A percentile compares a stretch with the other conserved stretches of the same genome.
Conservation (phyloP, 1,140 invertebrate species). For the Drosophila ironensis region DNA sequence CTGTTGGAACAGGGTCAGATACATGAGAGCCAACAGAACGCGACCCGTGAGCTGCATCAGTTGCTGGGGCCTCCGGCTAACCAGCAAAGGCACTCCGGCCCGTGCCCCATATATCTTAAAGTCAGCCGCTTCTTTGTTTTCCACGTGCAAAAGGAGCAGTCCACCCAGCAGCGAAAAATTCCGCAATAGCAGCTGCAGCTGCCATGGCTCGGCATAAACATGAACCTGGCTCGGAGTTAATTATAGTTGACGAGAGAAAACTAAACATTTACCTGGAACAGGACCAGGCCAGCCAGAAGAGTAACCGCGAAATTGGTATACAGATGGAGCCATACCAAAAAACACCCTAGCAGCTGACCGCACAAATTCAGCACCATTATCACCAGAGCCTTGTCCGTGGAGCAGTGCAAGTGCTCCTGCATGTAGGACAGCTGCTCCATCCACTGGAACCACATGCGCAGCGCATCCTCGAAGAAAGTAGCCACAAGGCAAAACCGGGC, state of each 20-base stretch:
- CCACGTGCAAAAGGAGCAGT: conserved; percentile 32
- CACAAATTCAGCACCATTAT: conserved; percentile 10
- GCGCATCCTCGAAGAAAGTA: conserved; percentile 35
- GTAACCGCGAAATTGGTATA: conserved; percentile 25
- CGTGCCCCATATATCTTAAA: not conserved
- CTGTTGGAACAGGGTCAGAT: conserved; percentile 24
- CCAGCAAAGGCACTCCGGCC: conserved; percentile 9
- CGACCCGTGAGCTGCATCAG: conserved; percentile 33
- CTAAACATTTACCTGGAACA: not conserved
- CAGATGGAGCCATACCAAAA: conserved; percentile 7
- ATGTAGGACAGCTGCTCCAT: not conserved
- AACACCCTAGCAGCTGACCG: conserved; percentile 29
- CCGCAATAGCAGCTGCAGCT: conserved; percentile 20
- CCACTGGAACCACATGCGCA: conserved; percentile 38
- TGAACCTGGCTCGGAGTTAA: conserved; percentile 5
- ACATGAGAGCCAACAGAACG: conserved; percentile 31
- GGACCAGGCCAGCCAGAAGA: conserved; percentile 13
- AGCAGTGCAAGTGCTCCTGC: conserved; percentile 8
- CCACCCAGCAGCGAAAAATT: conserved; percentile 32
- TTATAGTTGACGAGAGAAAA: not conserved
- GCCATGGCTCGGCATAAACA: conserved; percentile 4
- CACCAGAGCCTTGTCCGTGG: not conserved
- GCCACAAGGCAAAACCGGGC: conserved; percentile 36
- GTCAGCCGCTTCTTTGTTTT: not conserved
- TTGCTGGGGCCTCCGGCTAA: conserved; percentile 17